These are phyloP conservation scores for Hermaeophaga mercurialis DNA, from an alignment of 2,888 invertebrate genomes.

Conservation along the genomic window DNA sequence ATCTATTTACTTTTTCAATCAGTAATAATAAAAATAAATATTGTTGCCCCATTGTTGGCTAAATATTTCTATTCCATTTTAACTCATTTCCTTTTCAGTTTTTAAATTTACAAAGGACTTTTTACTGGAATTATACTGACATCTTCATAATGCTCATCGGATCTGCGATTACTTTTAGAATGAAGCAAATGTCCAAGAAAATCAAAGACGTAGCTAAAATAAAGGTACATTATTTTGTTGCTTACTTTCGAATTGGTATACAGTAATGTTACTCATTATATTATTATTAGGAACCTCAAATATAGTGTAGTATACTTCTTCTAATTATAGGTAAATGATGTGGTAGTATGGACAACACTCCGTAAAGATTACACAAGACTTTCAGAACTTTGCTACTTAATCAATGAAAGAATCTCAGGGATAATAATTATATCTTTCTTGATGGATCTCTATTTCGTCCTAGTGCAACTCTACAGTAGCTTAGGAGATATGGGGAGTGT, in stretches of 20 bases:
- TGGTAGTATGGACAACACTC: conserved; percentile 32
- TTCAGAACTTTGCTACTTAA: conserved; percentile 50
- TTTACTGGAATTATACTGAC: conserved; percentile 41
- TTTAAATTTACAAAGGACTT: conserved; percentile 39
- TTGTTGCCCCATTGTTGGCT: too few relatives aligned
- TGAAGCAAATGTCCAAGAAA: conserved; percentile 37
- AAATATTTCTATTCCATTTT: too few relatives aligned
- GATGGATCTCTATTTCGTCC: conserved; percentile 74
- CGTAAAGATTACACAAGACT: conserved; percentile 40
- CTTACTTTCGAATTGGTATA: too few relatives aligned
- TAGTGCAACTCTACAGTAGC: conserved; percentile 71
- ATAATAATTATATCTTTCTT: conserved; percentile 70
- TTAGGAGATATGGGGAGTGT: conserved; percentile 55
- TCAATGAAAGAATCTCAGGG: conserved; percentile 66
- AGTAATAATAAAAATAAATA: too few relatives aligned
- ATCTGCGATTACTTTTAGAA: conserved; percentile 33
- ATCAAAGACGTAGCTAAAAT: conserved; percentile 26
- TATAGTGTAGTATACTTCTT: too few relatives aligned
- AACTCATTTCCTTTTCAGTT: conserved; percentile 16
- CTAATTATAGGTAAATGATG: conserved; percentile 38
- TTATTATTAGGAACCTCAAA: too few relatives aligned
- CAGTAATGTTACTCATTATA: too few relatives aligned
- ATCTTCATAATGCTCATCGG: conserved; percentile 40
- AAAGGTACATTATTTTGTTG: conserved; percentile 29
- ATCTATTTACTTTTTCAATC: too few relatives aligned